Evolutionary conservation across 2,888 invertebrate species (phyloP).

Genomic region (Spisula solida): DNA sequence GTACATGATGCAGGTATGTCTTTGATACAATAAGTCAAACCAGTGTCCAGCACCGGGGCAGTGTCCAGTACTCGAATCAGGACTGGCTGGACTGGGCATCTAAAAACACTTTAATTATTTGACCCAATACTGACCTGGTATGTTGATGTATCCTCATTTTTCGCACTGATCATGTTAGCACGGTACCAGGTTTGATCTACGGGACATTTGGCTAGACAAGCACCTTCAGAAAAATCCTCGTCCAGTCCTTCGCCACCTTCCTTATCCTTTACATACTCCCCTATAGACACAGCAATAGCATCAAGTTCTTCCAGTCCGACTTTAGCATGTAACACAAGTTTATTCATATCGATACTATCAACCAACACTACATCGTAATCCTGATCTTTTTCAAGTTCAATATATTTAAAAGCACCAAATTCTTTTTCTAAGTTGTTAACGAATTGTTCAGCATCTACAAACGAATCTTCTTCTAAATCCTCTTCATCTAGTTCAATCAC

Average conservation of each 20-base stretch:
- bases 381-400: slow-evolving; percentile 53
- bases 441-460: slow-evolving; percentile 29
- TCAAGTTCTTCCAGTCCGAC: slow-evolving; percentile 40
- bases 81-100: too few relatives aligned
- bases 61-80: too few relatives aligned
- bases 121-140: slow-evolving; percentile 48
- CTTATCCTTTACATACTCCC: slow-evolving; percentile 59
- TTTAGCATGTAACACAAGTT: slow-evolving; percentile 58
- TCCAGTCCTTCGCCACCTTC: slow-evolving; percentile 88
- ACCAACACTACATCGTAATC: slow-evolving; percentile 53
- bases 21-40: too few relatives aligned
- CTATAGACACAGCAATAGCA: slow-evolving; percentile 55
- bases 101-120: too few relatives aligned
- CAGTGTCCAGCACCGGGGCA: too few relatives aligned
- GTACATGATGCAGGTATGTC: too few relatives aligned
- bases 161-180: slow-evolving; percentile 44
- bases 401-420: slow-evolving; percentile 62
- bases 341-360: slow-evolving; percentile 64
- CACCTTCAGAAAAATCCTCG: slow-evolving; percentile 89
- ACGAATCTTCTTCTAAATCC: background rate
- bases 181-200: slow-evolving; percentile 72
- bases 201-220: slow-evolving; percentile 90
- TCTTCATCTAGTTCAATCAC: slow-evolving; percentile 49
- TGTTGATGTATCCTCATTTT: slow-evolving; percentile 8
- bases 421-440: background rate